Base-by-base conservation (phyloP, 37 sponge, comb jelly and placozoan species). In the Lycopodina hypogea region DNA sequence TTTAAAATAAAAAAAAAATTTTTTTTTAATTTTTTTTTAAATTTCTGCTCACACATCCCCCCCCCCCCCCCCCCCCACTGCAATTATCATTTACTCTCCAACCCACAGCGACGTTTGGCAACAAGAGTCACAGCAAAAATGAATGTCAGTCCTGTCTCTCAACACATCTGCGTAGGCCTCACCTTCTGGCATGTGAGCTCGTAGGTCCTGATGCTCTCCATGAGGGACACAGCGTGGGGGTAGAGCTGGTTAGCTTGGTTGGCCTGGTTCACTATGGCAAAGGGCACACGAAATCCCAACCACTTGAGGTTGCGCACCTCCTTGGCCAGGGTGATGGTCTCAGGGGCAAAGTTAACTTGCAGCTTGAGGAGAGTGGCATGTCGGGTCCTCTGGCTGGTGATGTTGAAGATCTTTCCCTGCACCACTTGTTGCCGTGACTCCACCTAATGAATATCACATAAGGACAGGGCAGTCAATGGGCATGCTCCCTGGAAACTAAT, bases 181-280 rank as follows among this genome's bases (percentile, higher is more conserved):
- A 97, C 90, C 87, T 93, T 92, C 58, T 95, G 88, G 71, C 99
- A 97, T 18, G 93, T 95, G 55, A 89, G 79, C 63, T 95, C 94
- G 38, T 97, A 97, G 24, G 94, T 94, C 37, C 93, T 72, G 37
- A 97, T 85, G 81, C 89, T 95, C 69, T 97, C 99, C 78, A 92
- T 97, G 56, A 97, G 90, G 1, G 93, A 93, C 17, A 97, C 95
- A 28, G 99, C 99, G 56, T 96, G 97, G 12, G 99, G 99, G 57
- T 97, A 95, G 37, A 91, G 84, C 66, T 95, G 99, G 74, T 95
- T 97, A 45, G 96, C 99, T 65, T 93, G 96, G 75, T 84, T 93
- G 40, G 99, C 93, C 62, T 88, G 88, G 79, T 93, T 93, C 19
- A 88, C 89, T 23, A 97, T 90, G 39, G 85, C 82, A 69, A 95